Conservation (phyloP, 2,888 invertebrate genomes). For the Philonicus albiceps region DNA sequence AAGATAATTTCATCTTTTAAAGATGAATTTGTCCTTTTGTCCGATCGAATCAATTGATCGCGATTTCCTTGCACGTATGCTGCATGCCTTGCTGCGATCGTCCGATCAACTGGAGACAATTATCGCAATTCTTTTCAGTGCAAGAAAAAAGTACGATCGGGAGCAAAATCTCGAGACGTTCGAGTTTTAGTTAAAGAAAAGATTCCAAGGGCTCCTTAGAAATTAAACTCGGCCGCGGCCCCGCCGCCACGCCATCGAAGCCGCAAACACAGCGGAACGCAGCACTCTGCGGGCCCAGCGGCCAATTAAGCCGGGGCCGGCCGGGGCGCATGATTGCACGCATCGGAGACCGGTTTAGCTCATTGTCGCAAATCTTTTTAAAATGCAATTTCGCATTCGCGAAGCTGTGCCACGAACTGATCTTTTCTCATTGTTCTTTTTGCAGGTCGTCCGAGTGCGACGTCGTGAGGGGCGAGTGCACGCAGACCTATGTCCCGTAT, state of each 20-base stretch:
- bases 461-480: conserved; percentile 86
- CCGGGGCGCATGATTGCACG: not conserved
- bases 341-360: conserved; percentile 31
- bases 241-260: not conserved
- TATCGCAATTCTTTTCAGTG: not conserved
- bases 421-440: conserved; percentile 51
- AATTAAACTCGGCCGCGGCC: not conserved
- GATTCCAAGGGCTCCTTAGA: not conserved
- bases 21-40: not conserved
- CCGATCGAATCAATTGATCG: not conserved
- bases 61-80: not conserved
- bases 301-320: not conserved
- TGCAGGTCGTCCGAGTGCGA: conserved; percentile 88
- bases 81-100: not conserved
- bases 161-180: not conserved
- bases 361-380: conserved; percentile 29
- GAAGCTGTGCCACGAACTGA: not conserved
- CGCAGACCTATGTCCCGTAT: conserved; percentile 87
- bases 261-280: not conserved
- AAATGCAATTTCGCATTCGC: conserved; percentile 34
- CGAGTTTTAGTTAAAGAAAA: not conserved
- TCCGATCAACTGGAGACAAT: not conserved
- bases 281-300: not conserved
- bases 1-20: not conserved
- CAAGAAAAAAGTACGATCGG: not conserved